Evolutionary conservation across 64 coral and sea anemone species (phyloP).

Genomic region (Montipora sp.): DNA sequence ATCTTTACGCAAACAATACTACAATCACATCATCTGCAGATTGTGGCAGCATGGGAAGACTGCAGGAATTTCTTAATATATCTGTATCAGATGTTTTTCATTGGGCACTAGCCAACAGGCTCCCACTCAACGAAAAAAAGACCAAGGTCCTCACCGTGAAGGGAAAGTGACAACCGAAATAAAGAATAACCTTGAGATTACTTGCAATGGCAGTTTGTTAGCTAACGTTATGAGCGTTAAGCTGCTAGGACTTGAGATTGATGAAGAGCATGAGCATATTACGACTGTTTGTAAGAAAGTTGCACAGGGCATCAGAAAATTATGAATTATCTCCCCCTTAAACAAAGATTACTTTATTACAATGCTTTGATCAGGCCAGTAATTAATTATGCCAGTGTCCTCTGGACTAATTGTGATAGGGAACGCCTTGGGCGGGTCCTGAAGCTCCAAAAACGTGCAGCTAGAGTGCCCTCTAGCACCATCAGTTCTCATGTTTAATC

Average conservation of each 20-base stretch:
- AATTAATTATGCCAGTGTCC: not conserved
- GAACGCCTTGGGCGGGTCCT: not conserved
- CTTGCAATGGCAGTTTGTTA: not conserved
- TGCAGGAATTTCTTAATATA: not conserved
- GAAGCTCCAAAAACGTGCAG: not conserved
- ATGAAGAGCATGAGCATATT: not conserved
- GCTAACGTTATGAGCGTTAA: not conserved
- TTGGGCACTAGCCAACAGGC: not conserved
- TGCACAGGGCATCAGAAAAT: too few relatives aligned
- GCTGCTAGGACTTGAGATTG: not conserved
- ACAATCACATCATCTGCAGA: not conserved
- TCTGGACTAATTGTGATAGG: slow-evolving; percentile 1
- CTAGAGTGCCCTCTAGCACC: not conserved
- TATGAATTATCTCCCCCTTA: too few relatives aligned
- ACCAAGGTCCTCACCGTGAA: not conserved
- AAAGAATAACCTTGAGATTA: not conserved
- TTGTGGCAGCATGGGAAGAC: not conserved
- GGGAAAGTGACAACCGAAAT: not conserved
- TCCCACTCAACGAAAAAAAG: slow-evolving; percentile 5
- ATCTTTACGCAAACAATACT: too few relatives aligned
- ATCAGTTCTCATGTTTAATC: slow-evolving; percentile 1
- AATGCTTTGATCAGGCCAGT: slow-evolving; percentile 4
- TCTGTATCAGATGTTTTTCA: not conserved
- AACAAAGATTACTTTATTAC: not conserved
- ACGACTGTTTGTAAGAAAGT: too few relatives aligned